These are phyloP conservation scores for Trinorchestia longiramus DNA, from an alignment of 1,140 invertebrate species.

Conservation along the genomic window DNA sequence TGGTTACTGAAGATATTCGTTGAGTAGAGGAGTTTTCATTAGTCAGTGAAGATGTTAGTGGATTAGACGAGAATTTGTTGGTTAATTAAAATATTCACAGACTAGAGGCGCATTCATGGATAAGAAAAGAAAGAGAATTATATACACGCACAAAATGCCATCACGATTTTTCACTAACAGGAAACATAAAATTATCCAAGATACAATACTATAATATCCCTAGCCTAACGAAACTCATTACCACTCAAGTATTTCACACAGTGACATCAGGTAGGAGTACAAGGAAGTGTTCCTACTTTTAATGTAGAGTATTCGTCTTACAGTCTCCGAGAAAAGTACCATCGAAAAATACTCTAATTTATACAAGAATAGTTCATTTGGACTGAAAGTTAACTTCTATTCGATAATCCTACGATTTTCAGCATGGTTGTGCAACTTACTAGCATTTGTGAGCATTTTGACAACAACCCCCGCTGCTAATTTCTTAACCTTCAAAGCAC, in stretches of 20 bases:
- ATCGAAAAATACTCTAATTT: neutral
- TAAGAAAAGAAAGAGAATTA: neutral
- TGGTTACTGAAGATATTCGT: neutral
- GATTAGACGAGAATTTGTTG: neutral
- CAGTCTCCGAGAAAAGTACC: neutral
- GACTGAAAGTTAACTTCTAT: neutral
- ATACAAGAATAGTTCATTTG: neutral
- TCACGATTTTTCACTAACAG: neutral
- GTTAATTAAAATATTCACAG: neutral
- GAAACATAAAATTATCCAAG: neutral
- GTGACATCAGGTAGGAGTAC: neutral
- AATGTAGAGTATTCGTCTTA: neutral
- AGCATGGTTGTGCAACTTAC: neutral
- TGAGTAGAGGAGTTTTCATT: neutral
- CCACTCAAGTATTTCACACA: neutral
- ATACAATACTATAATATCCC: neutral
- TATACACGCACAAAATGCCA: neutral
- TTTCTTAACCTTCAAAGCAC: neutral
- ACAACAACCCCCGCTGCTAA: neutral
- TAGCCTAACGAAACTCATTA: neutral
- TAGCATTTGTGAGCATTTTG: neutral
- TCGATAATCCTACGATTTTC: neutral
- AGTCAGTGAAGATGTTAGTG: neutral
- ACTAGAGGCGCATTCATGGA: neutral
- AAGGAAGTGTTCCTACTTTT: neutral